phyloP scores from a whole-genome alignment of 2,888 invertebrate genomes.

The Machimus rusticus region DNA sequence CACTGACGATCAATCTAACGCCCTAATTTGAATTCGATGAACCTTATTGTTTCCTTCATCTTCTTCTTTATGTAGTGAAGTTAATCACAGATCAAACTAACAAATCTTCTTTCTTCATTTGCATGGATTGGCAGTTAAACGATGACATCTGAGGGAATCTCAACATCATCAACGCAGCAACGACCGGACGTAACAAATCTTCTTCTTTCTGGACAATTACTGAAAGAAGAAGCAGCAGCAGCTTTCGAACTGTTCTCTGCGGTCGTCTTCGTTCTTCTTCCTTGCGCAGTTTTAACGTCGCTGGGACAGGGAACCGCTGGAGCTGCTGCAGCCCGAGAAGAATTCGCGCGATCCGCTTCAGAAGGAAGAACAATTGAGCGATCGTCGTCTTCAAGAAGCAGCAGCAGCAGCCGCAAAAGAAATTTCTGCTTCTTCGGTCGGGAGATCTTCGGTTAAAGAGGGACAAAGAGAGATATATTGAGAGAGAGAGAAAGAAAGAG shows the following conservation, averaged over 20 bases:
- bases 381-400: not conserved
- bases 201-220: not conserved
- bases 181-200: not conserved
- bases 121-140: not conserved
- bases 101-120: not conserved
- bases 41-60: not conserved
- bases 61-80: not conserved
- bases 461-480: not conserved
- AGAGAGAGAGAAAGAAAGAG: not conserved
- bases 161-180: not conserved
- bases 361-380: not conserved
- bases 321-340: not conserved
- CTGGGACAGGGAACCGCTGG: not conserved
- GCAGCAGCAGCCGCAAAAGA: not conserved
- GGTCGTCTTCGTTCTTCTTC: not conserved
- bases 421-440: not conserved
- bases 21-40: not conserved
- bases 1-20: not conserved
- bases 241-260: slow-evolving; percentile 12
- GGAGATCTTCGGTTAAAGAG: slow-evolving; percentile 2
- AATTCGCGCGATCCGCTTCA: not conserved
- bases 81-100: not conserved
- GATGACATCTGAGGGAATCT: slow-evolving; percentile 4
- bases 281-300: not conserved
- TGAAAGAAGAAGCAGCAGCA: not conserved